Evolutionary conservation across 2,797 vertebrate genomes (phyloP), one percentile per base, ranked within the genome.

Genomic region (Melanotaenia trifasciata): DNA sequence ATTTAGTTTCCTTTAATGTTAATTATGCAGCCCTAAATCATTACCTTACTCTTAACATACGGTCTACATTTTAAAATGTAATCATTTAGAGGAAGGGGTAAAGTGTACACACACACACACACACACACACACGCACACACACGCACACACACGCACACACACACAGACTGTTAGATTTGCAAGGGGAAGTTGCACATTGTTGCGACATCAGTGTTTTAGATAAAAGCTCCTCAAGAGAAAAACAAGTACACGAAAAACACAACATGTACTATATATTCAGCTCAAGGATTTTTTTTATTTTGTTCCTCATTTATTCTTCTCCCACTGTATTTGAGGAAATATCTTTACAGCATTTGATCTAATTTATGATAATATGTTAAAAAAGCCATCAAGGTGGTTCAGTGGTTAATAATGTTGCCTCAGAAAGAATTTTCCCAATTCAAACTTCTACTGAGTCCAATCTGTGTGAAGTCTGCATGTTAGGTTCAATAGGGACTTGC

Each of bases 131-230:
- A 64, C 59, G 57, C 67, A 68, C 59, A 61, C 59, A 64, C 36
- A 67, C 50, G 28, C 54, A 38, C 67, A 68, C 59, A 58, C 59
- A 64, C 36, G 65, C 50, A 63, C 64, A 72, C 32, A 28, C 26
- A 63, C 32, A 28, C 26, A 69, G 28, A 71, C 68, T 62, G 22
- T 54, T 67, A 80, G 72, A 66, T 80, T 28, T 81, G 70, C 10
- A 7, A 54, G 64, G 77, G 82, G 88, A 92, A 90, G 86, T 90
- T 88, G 77, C 87, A 84, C 72, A 77, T 89, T 20, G 58, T 90
- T 92, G 89, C 80, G 57, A 90, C 88, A 89, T 85, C 72, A 65
- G 9, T 69, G 58, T 67, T 78, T 71, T 73, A 89, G 87, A 88
- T 84, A 84, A 87, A 72, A 87, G 66, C 76, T 71, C 56, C 60